Base-by-base conservation (phyloP, 2,888 invertebrate genomes). In the Acronicta alni region DNA sequence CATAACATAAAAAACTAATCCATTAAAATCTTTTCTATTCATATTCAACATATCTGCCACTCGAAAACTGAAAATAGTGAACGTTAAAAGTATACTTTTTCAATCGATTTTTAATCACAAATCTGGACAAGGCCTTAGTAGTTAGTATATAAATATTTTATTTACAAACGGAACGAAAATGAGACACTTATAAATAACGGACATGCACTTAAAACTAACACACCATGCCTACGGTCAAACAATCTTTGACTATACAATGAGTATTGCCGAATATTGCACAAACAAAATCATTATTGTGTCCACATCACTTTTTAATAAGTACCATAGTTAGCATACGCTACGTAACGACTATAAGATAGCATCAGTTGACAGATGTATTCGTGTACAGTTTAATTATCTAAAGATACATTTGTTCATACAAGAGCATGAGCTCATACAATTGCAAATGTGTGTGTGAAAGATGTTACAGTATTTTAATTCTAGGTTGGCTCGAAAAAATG, bases 201-300 rank as follows among this genome's bases (percentile, higher is more conserved):
- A 83, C 80, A 86, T 82, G 77, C 80, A 84, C 87, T 89, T 89
- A 90, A 73, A 79, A 67, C 88, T 90, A 91, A 83, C 78, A 85
- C 82, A 81, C 79, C 75, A 82, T 80, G 78, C 67, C 81, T 80
- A 84, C 81, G 80, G 84, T 78, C 83, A 77, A 73, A 76, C 77
- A 76, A 85, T 61, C 79, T 80, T 78, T 87, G 88, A 90, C 90
- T 91, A 91, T 81, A 82, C 84, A 79, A 88, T 91, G 93, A 93
- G 93, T 93, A 93, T 93, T 93, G 89, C 89, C 89, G 85, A 90
- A 91, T 93, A 93, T 93, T 93, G 93, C 93, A 93, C 93, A 88
- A 84, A 85, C 71, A 82, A 57, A 68, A 72, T 63, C 39, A 58
- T n/a, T 67, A 67, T 72, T 60, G 61, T 67, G 61, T 67, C 65